Conservation (phyloP, 1,140 invertebrate species). For the Penaeus japonicus region DNA sequence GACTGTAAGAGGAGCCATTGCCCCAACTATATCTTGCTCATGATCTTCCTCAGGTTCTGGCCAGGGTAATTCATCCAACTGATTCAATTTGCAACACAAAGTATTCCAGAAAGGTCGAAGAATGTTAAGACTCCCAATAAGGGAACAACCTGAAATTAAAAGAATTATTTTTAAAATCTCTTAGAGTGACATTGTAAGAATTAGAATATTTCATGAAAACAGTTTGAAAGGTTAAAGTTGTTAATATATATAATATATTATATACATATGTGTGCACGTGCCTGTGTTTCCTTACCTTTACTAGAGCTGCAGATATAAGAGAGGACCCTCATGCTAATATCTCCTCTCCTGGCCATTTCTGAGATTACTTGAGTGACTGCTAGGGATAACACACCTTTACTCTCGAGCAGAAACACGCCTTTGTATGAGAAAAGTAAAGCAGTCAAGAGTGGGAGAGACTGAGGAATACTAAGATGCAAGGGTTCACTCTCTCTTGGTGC, state of each 20-base stretch:
- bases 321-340: constrained; percentile 17
- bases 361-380: constrained; percentile 27
- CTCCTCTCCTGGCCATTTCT: constrained; percentile 32
- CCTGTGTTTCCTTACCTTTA: constrained; percentile 36
- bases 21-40: constrained; percentile 1
- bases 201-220: too few relatives aligned
- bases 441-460: constrained; percentile 36
- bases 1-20: background rate
- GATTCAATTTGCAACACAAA: background rate
- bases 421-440: constrained; percentile 25
- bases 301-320: constrained; percentile 18
- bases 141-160: too few relatives aligned
- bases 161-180: too few relatives aligned
- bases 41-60: background rate
- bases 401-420: constrained; percentile 31
- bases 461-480: constrained; percentile 20
- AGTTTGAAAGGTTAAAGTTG: too few relatives aligned
- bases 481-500: background rate
- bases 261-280: too few relatives aligned
- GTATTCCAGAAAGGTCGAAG: constrained; percentile 35
- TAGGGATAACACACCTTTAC: constrained; percentile 23
- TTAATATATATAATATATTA: too few relatives aligned
- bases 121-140: background rate
- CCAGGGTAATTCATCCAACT: background rate
- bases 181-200: too few relatives aligned